phyloP scores from a whole-genome alignment of 1,140 invertebrate species.

The Augochlora pura region DNA sequence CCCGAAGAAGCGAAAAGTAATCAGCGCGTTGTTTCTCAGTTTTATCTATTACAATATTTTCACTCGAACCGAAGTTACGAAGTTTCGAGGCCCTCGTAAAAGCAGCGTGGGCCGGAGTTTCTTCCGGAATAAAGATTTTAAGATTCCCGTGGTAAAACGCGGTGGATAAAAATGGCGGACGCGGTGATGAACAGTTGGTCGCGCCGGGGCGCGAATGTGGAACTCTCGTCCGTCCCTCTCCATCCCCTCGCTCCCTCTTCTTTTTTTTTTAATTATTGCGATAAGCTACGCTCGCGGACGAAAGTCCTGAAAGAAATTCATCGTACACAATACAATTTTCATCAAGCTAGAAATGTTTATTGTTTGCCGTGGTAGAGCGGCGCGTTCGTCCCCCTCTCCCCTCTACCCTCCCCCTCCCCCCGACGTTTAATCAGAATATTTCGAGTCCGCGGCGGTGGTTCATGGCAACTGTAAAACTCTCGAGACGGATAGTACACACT shows the following conservation, averaged over 20 bases:
- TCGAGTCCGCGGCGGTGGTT: constrained; percentile 42
- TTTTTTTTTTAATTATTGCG: constrained; percentile 17
- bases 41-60: constrained; percentile 1
- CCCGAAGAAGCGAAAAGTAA: not conserved
- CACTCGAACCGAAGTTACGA: not conserved
- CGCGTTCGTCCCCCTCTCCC: constrained; percentile 10
- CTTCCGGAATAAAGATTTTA: not conserved
- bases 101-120: not conserved
- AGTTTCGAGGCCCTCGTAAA: not conserved
- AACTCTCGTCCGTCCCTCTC: not conserved
- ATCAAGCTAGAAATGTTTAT: constrained; percentile 58
- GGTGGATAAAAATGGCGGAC: not conserved
- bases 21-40: not conserved
- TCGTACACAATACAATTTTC: constrained; percentile 57
- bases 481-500: constrained; percentile 64
- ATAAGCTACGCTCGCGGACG: not conserved
- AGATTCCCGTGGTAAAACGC: not conserved
- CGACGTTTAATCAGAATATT: constrained; percentile 62
- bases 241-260: not conserved
- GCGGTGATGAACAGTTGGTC: not conserved
- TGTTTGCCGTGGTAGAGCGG: constrained; percentile 52
- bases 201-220: too few species aligned
- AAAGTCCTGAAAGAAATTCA: constrained; percentile 32
- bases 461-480: constrained; percentile 59
- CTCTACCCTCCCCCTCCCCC: too few species aligned